phyloP scores from a whole-genome alignment of 2,888 invertebrate species.

The Dasysyrphus albostriatus region DNA sequence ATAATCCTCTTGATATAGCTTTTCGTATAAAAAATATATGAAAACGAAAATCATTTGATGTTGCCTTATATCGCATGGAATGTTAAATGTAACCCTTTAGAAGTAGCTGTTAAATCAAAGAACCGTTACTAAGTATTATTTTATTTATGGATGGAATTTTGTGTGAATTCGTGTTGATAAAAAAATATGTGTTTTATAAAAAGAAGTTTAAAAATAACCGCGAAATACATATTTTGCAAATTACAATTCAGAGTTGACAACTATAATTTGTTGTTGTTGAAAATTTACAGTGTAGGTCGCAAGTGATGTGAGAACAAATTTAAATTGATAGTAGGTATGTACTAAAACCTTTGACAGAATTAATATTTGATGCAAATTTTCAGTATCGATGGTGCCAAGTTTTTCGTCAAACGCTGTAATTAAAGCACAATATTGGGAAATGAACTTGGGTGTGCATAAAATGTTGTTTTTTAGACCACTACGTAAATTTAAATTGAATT shows the following conservation, averaged over 20 bases:
- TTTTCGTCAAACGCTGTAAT: too few species aligned
- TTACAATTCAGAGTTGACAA: neutral
- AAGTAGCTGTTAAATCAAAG: conserved; percentile 15
- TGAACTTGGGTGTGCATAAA: too few species aligned
- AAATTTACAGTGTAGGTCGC: too few species aligned
- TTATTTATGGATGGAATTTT: conserved; percentile 1
- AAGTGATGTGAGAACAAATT: too few species aligned
- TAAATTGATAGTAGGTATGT: too few species aligned
- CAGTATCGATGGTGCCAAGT: too few species aligned
- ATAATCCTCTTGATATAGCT: conserved; percentile 34
- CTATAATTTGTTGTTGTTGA: neutral
- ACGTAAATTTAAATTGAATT: too few species aligned
- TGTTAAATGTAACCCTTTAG: conserved; percentile 8
- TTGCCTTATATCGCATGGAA: neutral
- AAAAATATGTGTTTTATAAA: neutral
- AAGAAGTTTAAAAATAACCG: neutral
- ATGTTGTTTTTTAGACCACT: too few species aligned
- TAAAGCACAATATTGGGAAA: too few species aligned
- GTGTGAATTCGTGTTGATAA: too few species aligned
- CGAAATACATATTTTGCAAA: neutral
- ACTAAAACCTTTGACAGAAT: too few species aligned
- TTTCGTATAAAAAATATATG: conserved; percentile 1
- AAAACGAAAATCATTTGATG: conserved; percentile 35
- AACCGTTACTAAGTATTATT: neutral
- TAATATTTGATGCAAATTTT: too few species aligned